Percentiles rank a stretch among this genome's conserved stretches.
Conservation (phyloP, 2,797 vertebrate species). For the Triplophysa yarkandensis region DNA sequence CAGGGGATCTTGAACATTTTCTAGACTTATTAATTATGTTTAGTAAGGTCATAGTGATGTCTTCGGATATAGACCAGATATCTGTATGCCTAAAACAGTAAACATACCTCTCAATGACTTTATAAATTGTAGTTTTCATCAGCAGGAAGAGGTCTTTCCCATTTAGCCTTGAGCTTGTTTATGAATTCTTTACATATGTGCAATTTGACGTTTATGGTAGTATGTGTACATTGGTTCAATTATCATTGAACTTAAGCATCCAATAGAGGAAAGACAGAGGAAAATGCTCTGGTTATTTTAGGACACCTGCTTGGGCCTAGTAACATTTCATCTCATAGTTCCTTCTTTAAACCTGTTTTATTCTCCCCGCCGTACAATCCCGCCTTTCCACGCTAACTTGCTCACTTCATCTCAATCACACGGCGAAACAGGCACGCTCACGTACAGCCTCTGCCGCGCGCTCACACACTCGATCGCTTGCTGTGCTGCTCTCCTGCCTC, state of each 20-base stretch:
- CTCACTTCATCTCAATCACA: conserved; percentile 63
- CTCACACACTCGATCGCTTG: conserved; percentile 40
- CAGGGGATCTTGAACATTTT: background rate
- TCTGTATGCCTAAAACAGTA: too few species aligned
- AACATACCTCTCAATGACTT: background rate
- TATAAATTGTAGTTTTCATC: background rate
- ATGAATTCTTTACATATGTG: background rate
- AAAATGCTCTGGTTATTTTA: conserved; percentile 4
- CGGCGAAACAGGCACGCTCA: conserved; percentile 75
- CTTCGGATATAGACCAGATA: too few species aligned
- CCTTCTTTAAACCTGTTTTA: conserved; percentile 10
- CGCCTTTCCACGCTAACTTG: conserved; percentile 9
- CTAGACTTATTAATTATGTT: background rate
- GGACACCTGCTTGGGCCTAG: background rate
- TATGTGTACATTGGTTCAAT: background rate
- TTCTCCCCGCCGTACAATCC: conserved; percentile 3
- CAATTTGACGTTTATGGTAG: background rate
- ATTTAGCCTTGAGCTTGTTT: background rate
- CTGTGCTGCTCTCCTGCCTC: conserved; percentile 46
- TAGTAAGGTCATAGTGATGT: too few species aligned
- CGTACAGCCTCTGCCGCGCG: conserved; percentile 53
- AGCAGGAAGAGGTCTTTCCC: background rate
- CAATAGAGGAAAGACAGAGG: background rate
- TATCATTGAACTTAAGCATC: background rate
- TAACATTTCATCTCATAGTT: conserved; percentile 4